Base-by-base conservation (phyloP, 2,888 invertebrate genomes). In the Yponomeuta cagnagella region DNA sequence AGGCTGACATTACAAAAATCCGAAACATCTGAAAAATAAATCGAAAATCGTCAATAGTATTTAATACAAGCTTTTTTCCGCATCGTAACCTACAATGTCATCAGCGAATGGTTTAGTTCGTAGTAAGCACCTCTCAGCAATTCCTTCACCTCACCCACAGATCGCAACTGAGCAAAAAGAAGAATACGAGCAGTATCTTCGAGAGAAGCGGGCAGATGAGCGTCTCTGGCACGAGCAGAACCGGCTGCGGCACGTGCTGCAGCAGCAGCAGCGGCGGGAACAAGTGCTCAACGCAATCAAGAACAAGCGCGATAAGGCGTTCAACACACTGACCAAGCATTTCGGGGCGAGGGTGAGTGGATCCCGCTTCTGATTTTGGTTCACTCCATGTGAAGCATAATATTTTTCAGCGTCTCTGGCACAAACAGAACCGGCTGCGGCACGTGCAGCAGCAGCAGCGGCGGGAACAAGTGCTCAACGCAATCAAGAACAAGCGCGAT, bases 131-230 rank as follows among this genome's bases (percentile, higher is more conserved):
- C 33, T 33, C 8, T 43, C 43, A 43, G 8, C 43, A 33, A 33
- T 15, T 15, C 12, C 52, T 15, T 58, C 52, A 15, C 52, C 15
- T 5, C 52, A 15, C 52, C 52, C 52, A 12, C 72, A 90, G 93
- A 79, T 85, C 71, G 91, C 86, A 85, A 87, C 84, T 31, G 86
- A 88, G 83, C 88, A 81, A 70, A 78, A 80, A 73, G 82, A 81
- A 71, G 86, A 86, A 74, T 93, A 93, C 81, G 89, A 88, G 30
- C 88, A 86, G 71, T 93, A 93, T 73, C 82, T 93, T 23, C 80
- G 83, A 66, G 77, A 82, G 65, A 90, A 89, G 72, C 80, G 93
- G 9, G 79, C 82, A 8, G 81, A 90, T 74, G 87, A 93, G 74
- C 81, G 90, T 75, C 76, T 82, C 74, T 81, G 87, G 80, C 76